Percentiles rank a stretch among this genome's conserved stretches.
Conservation (phyloP, 2,113 vertebrate species). For the Megaptera novaeangliae region DNA sequence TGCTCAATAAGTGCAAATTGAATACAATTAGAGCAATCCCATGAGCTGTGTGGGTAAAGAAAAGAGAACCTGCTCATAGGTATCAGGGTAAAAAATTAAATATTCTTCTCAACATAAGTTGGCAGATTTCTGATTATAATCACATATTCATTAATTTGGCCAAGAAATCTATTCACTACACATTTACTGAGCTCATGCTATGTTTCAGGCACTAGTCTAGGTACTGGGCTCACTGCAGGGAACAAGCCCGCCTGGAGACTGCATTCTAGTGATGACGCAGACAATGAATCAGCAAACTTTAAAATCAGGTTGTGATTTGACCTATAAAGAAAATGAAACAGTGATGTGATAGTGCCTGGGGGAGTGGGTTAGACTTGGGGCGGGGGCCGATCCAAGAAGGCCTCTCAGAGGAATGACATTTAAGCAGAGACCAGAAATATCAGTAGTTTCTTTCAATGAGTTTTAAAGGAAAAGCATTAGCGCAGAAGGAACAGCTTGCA, state of each 20-base stretch:
- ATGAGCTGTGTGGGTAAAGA: neutral
- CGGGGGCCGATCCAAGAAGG: rapidly evolving
- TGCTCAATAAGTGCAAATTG: neutral
- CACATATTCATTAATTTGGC: neutral
- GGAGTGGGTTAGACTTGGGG: too few relatives aligned
- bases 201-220: neutral
- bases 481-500: neutral
- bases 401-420: neutral
- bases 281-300: neutral
- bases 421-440: neutral
- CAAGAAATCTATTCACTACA: neutral
- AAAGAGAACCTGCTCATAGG: neutral
- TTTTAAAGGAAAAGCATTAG: neutral
- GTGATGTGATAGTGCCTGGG: too few relatives aligned
- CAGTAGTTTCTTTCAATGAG: neutral
- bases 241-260: neutral
- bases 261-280: neutral
- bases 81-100: neutral
- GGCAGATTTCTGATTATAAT: constrained; percentile 16
- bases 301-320: neutral
- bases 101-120: neutral
- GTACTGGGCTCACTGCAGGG: neutral
- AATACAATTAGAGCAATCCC: neutral
- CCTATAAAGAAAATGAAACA: neutral
- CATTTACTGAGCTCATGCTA: neutral